Percentiles rank a stretch among this genome's conserved stretches.
phyloP scores from a whole-genome alignment of 2,888 invertebrate genomes.

The Napeogenes sylphis region DNA sequence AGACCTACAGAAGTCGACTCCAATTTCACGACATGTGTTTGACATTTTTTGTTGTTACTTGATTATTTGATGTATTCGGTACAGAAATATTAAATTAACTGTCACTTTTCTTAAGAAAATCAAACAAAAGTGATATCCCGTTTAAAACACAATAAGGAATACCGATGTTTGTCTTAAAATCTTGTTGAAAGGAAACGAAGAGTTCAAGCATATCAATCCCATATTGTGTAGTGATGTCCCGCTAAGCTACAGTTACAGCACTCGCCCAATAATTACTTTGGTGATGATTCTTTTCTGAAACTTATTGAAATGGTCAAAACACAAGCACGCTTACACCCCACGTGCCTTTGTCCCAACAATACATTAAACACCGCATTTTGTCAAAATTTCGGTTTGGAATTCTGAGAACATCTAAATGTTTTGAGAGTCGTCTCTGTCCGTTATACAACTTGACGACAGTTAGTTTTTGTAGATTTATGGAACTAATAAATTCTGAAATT shows the following conservation, averaged over 20 bases:
- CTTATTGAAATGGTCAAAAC: slow-evolving; percentile 68
- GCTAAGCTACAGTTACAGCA: slow-evolving; percentile 66
- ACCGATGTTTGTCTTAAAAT: slow-evolving; percentile 8
- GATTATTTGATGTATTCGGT: neutral
- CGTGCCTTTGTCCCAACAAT: slow-evolving; percentile 51
- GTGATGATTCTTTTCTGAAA: slow-evolving; percentile 61
- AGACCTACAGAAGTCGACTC: slow-evolving; percentile 52
- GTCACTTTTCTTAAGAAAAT: neutral
- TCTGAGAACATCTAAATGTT: slow-evolving; percentile 56
- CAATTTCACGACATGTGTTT: slow-evolving; percentile 61
- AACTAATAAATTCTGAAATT: slow-evolving; percentile 70
- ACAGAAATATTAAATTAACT: too few species aligned
- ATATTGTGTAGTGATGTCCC: slow-evolving; percentile 45
- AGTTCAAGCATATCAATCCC: slow-evolving; percentile 50
- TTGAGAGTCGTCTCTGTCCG: slow-evolving; percentile 51
- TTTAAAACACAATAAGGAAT: slow-evolving; percentile 10
- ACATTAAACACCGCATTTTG: slow-evolving; percentile 68
- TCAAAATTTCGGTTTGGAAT: slow-evolving; percentile 74
- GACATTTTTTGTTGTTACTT: slow-evolving; percentile 14
- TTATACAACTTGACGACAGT: slow-evolving; percentile 67
- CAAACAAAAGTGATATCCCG: slow-evolving; percentile 1
- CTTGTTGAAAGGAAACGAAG: slow-evolving; percentile 21
- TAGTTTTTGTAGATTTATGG: slow-evolving; percentile 56
- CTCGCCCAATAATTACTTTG: slow-evolving; percentile 68
- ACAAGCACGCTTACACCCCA: slow-evolving; percentile 69